phyloP scores from a whole-genome alignment of 2,797 vertebrate genomes.

The Cephalopachus bancanus region DNA sequence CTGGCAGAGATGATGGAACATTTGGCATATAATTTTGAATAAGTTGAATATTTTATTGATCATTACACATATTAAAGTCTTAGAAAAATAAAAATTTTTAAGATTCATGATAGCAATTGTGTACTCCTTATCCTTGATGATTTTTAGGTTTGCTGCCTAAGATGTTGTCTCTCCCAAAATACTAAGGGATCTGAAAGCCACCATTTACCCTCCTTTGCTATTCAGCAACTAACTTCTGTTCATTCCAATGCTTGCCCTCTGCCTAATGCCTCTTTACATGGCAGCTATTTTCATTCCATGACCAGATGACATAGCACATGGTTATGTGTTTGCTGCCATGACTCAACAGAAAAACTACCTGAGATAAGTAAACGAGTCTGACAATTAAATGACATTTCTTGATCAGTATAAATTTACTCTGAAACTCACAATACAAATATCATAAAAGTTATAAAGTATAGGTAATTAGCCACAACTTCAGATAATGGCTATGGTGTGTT shows the following conservation, averaged over 20 bases:
- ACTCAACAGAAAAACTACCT: neutral
- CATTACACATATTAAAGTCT: neutral
- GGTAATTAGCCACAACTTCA: neutral
- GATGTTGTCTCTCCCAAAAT: neutral
- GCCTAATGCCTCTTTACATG: neutral
- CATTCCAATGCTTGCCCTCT: neutral
- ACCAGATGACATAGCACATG: neutral
- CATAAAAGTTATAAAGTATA: neutral
- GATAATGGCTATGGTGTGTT: neutral
- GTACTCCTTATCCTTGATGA: neutral
- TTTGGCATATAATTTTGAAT: neutral
- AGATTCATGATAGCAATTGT: neutral
- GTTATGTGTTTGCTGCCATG: neutral
- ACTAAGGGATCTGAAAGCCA: neutral
- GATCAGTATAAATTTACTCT: neutral
- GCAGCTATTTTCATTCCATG: neutral
- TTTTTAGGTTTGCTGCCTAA: neutral
- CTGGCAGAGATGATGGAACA: neutral
- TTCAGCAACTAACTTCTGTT: neutral
- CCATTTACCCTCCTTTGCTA: neutral
- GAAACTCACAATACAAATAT: neutral
- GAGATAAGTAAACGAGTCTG: neutral
- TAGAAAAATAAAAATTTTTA: neutral
- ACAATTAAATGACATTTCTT: neutral
- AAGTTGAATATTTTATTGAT: neutral